phyloP scores from a whole-genome alignment of 2,113 vertebrate species.

The Dasypus novemcinctus region DNA sequence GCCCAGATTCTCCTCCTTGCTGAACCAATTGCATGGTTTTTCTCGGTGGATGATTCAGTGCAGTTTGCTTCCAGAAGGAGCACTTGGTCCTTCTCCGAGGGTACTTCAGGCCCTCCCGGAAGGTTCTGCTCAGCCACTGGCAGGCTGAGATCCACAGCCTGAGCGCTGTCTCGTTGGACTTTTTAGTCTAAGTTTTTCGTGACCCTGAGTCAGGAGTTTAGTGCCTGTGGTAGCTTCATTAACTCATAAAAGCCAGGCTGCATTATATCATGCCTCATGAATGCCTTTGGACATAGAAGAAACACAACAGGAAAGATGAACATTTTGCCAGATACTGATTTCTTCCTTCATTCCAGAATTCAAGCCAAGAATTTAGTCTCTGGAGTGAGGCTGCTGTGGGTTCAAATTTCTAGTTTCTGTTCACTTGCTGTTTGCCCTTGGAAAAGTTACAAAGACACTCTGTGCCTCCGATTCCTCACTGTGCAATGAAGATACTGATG shows the following conservation, averaged over 20 bases:
- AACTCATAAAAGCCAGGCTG: neutral
- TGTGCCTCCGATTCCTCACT: neutral
- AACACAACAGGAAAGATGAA: neutral
- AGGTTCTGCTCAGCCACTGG: neutral
- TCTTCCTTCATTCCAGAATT: neutral
- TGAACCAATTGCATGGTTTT: neutral
- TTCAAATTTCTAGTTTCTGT: fast-evolving
- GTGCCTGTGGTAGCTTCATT: fast-evolving
- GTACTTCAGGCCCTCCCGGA: too few species aligned
- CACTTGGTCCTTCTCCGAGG: neutral
- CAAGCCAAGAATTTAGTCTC: neutral
- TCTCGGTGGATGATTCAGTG: neutral
- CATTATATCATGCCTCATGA: neutral
- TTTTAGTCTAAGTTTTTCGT: neutral
- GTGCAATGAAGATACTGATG: fast-evolving
- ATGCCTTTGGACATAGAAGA: neutral
- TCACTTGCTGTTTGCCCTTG: fast-evolving
- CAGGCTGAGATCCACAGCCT: neutral
- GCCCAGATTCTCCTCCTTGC: neutral
- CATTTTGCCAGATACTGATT: neutral
- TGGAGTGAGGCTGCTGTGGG: fast-evolving
- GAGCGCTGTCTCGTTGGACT: neutral
- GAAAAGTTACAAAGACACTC: neutral
- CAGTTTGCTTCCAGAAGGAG: neutral
- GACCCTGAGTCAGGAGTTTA: neutral